These are phyloP conservation scores for Sipha flava DNA, from an alignment of 1,140 invertebrate species.

Conservation along the genomic window DNA sequence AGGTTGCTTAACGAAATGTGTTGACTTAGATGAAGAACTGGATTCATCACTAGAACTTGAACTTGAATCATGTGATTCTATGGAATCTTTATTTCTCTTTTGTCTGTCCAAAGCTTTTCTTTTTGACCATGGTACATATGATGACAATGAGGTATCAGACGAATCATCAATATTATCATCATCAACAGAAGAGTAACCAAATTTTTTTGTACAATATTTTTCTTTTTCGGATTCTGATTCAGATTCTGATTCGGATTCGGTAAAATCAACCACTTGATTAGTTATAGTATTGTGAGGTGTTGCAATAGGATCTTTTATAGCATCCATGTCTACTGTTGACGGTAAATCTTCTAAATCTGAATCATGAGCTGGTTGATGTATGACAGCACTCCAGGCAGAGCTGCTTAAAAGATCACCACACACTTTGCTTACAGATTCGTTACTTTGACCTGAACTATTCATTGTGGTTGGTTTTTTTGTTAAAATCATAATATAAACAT, in stretches of 20 bases:
- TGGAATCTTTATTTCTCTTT: constrained; percentile 8
- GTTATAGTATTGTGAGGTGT: constrained; percentile 26
- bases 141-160: constrained; percentile 20
- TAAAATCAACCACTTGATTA: constrained; percentile 32
- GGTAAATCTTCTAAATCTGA: constrained; percentile 45
- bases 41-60: constrained; percentile 28
- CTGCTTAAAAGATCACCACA: constrained; percentile 39
- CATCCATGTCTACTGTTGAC: constrained; percentile 47
- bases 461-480: not conserved
- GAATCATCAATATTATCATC: constrained; percentile 30
- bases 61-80: constrained; percentile 20
- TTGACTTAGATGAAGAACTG: constrained; percentile 23
- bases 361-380: constrained; percentile 43
- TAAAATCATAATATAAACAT: constrained; percentile 27
- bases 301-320: constrained; percentile 43
- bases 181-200: constrained; percentile 18
- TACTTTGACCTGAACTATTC: constrained; percentile 29
- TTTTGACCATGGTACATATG: constrained; percentile 20
- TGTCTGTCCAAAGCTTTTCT: constrained; percentile 5
- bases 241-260: constrained; percentile 37
- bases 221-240: constrained; percentile 36
- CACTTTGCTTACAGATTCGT: constrained; percentile 25
- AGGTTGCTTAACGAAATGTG: not conserved
- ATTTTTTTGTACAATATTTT: constrained; percentile 32
- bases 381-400: constrained; percentile 44